Percentiles rank a stretch among this genome's conserved stretches.
Evolutionary conservation across 2,797 vertebrate genomes (phyloP).

Genomic region (Allobates femoralis): DNA sequence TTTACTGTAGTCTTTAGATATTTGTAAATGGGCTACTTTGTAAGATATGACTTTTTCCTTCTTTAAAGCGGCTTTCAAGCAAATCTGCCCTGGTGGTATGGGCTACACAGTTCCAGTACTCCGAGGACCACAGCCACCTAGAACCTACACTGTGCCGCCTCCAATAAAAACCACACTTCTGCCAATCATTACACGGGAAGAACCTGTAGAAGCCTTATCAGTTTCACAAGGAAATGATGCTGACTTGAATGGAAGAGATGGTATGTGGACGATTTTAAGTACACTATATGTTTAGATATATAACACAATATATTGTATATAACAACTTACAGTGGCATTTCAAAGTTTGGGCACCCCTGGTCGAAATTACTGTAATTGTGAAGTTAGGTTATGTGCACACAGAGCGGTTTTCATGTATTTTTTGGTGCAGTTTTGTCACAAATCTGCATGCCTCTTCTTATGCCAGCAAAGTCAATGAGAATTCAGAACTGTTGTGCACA

Average conservation of each 20-base stretch:
- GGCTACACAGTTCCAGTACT: constrained; percentile 93
- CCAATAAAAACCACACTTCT: constrained; percentile 80
- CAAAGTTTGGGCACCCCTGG: too few species aligned
- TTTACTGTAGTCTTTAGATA: too few species aligned
- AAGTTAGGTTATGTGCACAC: too few species aligned
- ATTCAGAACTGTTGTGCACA: too few species aligned
- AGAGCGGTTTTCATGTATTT: too few species aligned
- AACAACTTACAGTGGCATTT: too few species aligned
- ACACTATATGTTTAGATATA: too few species aligned
- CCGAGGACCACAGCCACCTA: constrained; percentile 79
- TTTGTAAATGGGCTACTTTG: background rate
- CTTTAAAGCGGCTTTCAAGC: constrained; percentile 94
- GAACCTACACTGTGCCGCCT: constrained; percentile 77
- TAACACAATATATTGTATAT: too few species aligned
- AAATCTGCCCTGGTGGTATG: constrained; percentile 98
- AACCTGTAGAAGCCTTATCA: constrained; percentile 88
- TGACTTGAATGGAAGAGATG: constrained; percentile 79
- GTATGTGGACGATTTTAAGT: constrained; percentile 67
- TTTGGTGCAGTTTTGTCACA: too few species aligned
- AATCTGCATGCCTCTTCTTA: too few species aligned
- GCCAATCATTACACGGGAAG: constrained; percentile 88
- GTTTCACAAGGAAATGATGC: constrained; percentile 82
- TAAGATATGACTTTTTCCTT: constrained; percentile 65
- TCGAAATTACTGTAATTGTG: too few species aligned
- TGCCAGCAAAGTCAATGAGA: too few species aligned